phyloP scores from a whole-genome alignment of 2,888 invertebrate genomes.

The Cantharis flavilabris region DNA sequence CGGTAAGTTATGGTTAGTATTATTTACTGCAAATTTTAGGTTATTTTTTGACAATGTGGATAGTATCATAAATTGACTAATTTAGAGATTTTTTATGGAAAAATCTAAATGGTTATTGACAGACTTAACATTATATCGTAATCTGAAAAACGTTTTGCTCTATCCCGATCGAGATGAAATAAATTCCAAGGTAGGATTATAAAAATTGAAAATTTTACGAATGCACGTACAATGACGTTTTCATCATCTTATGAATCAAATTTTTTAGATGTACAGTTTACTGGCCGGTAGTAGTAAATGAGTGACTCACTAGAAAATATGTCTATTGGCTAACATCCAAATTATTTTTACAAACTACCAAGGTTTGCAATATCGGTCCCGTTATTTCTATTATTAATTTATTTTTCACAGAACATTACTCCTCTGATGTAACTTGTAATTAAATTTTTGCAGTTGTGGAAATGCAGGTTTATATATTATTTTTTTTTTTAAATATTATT shows the following conservation, averaged over 20 bases:
- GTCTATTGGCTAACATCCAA: constrained; percentile 31
- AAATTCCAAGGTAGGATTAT: constrained; percentile 34
- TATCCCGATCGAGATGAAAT: constrained; percentile 32
- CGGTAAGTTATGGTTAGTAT: too few species aligned
- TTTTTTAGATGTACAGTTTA: constrained; percentile 19
- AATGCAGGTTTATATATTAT: too few species aligned
- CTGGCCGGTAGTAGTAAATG: constrained; percentile 30
- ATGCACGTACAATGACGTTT: neutral
- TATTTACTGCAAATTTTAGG: neutral
- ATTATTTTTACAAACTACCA: constrained; percentile 30
- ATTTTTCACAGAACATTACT: neutral
- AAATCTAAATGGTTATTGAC: neutral
- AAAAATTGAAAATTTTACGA: neutral
- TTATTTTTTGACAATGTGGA: neutral
- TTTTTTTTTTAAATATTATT: too few species aligned
- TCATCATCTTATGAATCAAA: neutral
- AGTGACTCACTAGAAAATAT: constrained; percentile 33
- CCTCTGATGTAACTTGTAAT: neutral
- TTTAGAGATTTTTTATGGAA: neutral
- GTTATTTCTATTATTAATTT: neutral
- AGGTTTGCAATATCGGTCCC: constrained; percentile 10
- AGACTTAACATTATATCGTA: constrained; percentile 7
- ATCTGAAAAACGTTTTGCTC: constrained; percentile 28
- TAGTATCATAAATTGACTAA: neutral
- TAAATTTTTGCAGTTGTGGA: neutral